Percentiles rank a stretch among this genome's conserved stretches.
Evolutionary conservation across 1,140 invertebrate genomes (phyloP).

Genomic region (Hylaeus volcanicus): DNA sequence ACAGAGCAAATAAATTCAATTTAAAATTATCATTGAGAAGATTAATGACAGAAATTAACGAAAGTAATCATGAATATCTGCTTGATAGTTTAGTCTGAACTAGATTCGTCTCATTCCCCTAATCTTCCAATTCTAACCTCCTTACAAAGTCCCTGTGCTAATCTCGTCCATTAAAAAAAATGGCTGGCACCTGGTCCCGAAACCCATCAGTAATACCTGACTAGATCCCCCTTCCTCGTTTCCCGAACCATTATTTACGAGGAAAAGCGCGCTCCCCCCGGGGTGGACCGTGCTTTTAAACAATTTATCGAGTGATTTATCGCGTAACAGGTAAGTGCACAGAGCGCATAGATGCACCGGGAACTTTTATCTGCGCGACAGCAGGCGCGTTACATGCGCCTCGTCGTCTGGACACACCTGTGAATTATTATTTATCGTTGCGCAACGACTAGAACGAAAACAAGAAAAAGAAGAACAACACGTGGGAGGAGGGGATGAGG

Average conservation of each 20-base stretch:
- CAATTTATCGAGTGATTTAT: slow-evolving; percentile 63
- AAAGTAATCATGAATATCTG: too few species aligned
- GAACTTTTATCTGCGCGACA: slow-evolving; percentile 63
- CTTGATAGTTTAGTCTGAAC: too few species aligned
- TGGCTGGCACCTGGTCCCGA: background rate
- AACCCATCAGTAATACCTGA: background rate
- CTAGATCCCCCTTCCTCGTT: background rate
- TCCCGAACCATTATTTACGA: slow-evolving; percentile 33
- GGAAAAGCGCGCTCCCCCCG: background rate
- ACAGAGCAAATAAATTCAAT: too few species aligned
- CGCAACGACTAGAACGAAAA: slow-evolving; percentile 35
- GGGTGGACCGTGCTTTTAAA: slow-evolving; percentile 47
- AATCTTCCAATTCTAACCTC: too few species aligned
- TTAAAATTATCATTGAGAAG: too few species aligned
- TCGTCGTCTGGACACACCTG: slow-evolving; percentile 71
- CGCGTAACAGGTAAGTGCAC: slow-evolving; percentile 55
- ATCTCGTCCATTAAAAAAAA: too few species aligned
- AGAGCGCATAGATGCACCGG: slow-evolving; percentile 37
- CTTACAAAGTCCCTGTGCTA: too few species aligned
- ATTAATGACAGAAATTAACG: too few species aligned
- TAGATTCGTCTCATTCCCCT: too few species aligned
- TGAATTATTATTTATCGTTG: slow-evolving; percentile 77
- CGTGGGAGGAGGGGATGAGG: slow-evolving; percentile 12
- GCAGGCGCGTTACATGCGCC: slow-evolving; percentile 57
- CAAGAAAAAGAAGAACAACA: slow-evolving; percentile 26